A percentile compares a stretch with the other conserved stretches of the same genome.
Evolutionary conservation across 2,888 invertebrate species (phyloP).

Genomic region (Leptinotarsa tumamoca): DNA sequence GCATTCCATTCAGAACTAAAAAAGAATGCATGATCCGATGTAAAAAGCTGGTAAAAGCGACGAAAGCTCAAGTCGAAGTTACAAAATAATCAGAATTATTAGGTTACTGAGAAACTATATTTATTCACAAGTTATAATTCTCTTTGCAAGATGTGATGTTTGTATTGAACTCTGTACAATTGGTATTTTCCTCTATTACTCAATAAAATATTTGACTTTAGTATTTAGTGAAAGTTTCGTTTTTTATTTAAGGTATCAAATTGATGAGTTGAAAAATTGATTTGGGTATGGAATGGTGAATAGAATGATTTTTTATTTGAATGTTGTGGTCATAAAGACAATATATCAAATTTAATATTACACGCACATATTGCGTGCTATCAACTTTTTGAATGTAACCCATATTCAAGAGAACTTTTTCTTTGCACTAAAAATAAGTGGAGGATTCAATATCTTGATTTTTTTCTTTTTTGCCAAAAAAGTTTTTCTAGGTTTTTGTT

Average conservation of each 20-base stretch:
- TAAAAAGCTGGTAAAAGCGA: constrained; percentile 97
- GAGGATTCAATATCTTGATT: no score
- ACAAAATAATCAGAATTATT: constrained; percentile 51
- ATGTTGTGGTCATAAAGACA: no score
- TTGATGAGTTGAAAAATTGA: no score
- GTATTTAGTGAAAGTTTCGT: constrained; percentile 16
- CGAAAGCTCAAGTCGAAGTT: constrained; percentile 83
- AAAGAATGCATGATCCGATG: constrained; percentile 98
- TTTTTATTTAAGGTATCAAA: not conserved
- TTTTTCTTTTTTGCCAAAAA: no score
- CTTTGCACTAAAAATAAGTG: no score
- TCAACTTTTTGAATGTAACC: no score
- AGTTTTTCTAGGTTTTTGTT: no score
- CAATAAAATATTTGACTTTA: constrained; percentile 21
- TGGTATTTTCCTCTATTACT: constrained; percentile 10
- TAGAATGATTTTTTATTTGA: no score
- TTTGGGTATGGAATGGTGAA: no score
- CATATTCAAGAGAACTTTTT: no score
- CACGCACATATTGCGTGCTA: no score
- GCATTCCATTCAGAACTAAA: constrained; percentile 90
- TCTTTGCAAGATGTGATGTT: not conserved
- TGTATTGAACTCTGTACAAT: not conserved
- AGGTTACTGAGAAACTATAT: constrained; percentile 42
- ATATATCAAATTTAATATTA: no score
- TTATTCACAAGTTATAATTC: constrained; percentile 35